Conservation (phyloP, 37 sponge, comb jelly and placozoan species). For the Diacarnus erythraeanus region DNA sequence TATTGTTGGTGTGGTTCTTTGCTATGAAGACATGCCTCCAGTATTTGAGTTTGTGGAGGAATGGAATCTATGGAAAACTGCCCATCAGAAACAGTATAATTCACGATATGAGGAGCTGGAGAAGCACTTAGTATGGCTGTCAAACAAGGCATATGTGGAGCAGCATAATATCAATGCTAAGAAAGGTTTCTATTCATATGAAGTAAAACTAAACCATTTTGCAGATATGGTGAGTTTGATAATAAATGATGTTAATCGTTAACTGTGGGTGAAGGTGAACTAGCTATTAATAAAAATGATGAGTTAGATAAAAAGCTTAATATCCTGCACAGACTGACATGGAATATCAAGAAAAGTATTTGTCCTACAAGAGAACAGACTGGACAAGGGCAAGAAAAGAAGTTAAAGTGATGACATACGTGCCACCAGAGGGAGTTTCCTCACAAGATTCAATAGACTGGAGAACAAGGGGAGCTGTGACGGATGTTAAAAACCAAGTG, state of each 20-base stretch:
- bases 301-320: too few relatives aligned
- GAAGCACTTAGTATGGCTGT: conserved; percentile 36
- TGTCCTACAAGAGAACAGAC: conserved; percentile 23
- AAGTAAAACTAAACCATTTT: conserved; percentile 32
- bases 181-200: conserved; percentile 17
- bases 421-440: neutral
- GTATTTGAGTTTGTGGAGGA: conserved; percentile 19
- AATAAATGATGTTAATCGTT: too few relatives aligned
- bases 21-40: neutral
- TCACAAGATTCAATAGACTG: conserved; percentile 39
- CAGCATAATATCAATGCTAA: conserved; percentile 27
- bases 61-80: conserved; percentile 44
- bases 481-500: conserved; percentile 67
- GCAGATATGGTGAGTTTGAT: conserved; percentile 56
- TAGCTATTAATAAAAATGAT: too few relatives aligned
- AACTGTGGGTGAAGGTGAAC: too few relatives aligned
- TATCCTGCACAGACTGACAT: conserved; percentile 16
- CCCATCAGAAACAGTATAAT: conserved; percentile 28
- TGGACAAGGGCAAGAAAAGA: neutral
- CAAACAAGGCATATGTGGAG: conserved; percentile 43
- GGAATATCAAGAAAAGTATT: conserved; percentile 8
- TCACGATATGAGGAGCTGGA: conserved; percentile 29
- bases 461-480: conserved; percentile 53
- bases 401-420: conserved; percentile 14
- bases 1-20: neutral